phyloP scores from a whole-genome alignment of 1,140 invertebrate species.

The Cyphomyrmex costatus region DNA sequence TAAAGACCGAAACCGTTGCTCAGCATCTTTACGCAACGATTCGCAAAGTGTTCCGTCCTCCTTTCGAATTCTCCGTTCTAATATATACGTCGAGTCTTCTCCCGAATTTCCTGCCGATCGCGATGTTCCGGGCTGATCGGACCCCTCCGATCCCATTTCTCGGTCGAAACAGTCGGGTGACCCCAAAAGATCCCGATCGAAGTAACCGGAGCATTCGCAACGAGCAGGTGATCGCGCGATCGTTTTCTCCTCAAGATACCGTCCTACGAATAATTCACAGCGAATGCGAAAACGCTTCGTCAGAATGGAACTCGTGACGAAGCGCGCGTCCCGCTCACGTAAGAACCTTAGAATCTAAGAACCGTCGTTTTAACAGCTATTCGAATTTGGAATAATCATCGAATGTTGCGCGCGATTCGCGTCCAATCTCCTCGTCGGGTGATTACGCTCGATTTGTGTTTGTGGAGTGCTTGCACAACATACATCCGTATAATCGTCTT shows the following conservation, averaged over 20 bases:
- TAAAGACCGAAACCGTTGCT: not conserved
- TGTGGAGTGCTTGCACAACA: not conserved
- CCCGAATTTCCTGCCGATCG: not conserved
- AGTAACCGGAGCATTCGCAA: not conserved
- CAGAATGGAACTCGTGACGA: not conserved
- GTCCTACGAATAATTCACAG: not conserved
- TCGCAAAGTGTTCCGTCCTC: not conserved
- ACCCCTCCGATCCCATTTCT: not conserved
- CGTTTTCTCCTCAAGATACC: constrained; percentile 1
- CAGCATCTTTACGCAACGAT: not conserved
- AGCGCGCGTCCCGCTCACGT: not conserved
- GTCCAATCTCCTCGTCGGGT: too few species aligned
- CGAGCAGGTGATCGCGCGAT: constrained; percentile 26
- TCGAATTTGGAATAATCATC: not conserved
- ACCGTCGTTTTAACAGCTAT: not conserved
- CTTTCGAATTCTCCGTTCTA: not conserved
- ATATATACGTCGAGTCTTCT: not conserved
- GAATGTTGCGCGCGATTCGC: not conserved
- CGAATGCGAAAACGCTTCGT: not conserved
- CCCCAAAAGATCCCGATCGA: not conserved
- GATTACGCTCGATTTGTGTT: not conserved
- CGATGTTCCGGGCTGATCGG: not conserved
- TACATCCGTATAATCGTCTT: not conserved
- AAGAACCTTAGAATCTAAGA: not conserved
- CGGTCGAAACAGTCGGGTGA: not conserved